Percentiles rank a stretch among this genome's conserved stretches.
Evolutionary conservation across 1,140 invertebrate genomes (phyloP).

Genomic region (Drosophila mojavensis): DNA sequence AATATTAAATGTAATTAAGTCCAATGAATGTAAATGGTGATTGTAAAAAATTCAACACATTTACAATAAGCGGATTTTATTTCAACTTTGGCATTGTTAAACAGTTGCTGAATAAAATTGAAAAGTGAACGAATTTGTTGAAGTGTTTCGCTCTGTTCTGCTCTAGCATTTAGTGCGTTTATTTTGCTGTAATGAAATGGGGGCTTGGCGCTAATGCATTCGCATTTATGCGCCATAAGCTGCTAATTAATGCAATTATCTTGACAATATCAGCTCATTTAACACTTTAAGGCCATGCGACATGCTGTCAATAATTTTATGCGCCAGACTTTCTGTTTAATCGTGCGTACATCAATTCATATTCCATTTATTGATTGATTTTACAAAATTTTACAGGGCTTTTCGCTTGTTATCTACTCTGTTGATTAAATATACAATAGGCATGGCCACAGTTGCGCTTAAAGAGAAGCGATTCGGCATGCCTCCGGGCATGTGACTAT

Average conservation of each 20-base stretch:
- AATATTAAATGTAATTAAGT: constrained; percentile 29
- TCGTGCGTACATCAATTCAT: constrained; percentile 4
- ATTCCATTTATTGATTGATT: constrained; percentile 8
- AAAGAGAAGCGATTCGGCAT: background rate
- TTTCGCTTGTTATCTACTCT: constrained; percentile 2
- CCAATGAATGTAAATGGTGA: constrained; percentile 17
- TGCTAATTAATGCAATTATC: constrained; percentile 57
- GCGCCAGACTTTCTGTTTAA: background rate
- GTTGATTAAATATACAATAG: constrained; percentile 37
- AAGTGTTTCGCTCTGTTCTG: too few species aligned
- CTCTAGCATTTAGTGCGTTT: background rate
- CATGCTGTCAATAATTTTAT: constrained; percentile 1
- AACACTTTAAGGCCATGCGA: constrained; percentile 37
- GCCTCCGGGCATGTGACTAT: too few species aligned
- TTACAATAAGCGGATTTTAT: background rate
- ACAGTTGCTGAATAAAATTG: too few species aligned
- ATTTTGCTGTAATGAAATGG: background rate
- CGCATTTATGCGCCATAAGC: constrained; percentile 7
- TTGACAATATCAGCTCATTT: constrained; percentile 48
- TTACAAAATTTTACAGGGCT: background rate
- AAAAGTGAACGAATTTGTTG: too few species aligned
- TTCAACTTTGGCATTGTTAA: background rate
- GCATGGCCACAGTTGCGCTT: constrained; percentile 1
- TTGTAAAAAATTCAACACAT: constrained; percentile 5
- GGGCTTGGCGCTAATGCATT: background rate